Conservation (phyloP, 35 echinoderm and acorn worm genomes). For the Lytechinus variegatus region DNA sequence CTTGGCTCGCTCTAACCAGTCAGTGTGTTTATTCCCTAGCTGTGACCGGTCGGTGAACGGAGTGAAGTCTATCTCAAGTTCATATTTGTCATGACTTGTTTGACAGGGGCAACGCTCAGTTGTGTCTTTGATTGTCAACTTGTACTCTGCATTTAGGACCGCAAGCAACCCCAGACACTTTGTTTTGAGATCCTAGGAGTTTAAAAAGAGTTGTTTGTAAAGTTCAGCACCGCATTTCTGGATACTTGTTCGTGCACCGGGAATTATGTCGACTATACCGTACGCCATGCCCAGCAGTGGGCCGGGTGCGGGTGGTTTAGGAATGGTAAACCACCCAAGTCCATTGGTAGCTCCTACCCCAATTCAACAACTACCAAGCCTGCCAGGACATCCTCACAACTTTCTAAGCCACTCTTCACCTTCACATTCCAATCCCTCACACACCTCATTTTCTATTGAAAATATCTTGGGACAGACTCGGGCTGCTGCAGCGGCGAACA, state of each 20-base stretch:
- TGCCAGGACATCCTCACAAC: slow-evolving; percentile 27
- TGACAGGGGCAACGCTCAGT: neutral
- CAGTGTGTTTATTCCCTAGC: neutral
- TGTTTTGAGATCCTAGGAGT: neutral
- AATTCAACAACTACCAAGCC: slow-evolving; percentile 36
- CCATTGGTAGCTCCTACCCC: slow-evolving; percentile 42
- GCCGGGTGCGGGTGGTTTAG: slow-evolving; percentile 35
- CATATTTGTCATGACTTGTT: neutral
- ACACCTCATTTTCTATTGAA: slow-evolving; percentile 43
- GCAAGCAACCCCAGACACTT: neutral
- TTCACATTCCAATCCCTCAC: slow-evolving; percentile 37
- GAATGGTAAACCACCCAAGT: slow-evolving; percentile 32
- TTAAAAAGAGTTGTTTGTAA: neutral
- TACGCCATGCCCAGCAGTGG: slow-evolving; percentile 43
- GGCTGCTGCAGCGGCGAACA: neutral
- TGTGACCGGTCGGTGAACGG: neutral
- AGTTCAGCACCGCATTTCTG: neutral
- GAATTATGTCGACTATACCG: slow-evolving; percentile 34
- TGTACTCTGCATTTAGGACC: neutral
- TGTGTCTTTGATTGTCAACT: neutral
- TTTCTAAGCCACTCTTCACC: slow-evolving; percentile 31
- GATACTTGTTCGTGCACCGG: neutral
- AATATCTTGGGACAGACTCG: slow-evolving; percentile 35
- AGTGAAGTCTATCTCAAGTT: no score
- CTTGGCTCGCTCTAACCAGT: neutral